Conservation (phyloP, 1,140 invertebrate genomes). For the Caenorhabditis inopinata region DNA sequence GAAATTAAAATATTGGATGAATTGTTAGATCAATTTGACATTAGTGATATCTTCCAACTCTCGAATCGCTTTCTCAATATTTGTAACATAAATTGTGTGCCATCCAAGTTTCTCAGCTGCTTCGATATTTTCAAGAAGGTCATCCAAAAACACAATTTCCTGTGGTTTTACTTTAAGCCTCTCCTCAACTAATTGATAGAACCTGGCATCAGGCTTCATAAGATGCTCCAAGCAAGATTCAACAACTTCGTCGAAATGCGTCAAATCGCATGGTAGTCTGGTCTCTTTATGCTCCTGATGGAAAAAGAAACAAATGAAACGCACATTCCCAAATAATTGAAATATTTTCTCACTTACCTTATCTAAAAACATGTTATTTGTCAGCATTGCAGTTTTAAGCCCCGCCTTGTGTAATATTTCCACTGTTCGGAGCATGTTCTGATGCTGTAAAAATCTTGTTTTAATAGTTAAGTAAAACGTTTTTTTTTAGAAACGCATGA, state of each 20-base stretch:
- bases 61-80: constrained; percentile 5
- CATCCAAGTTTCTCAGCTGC: constrained; percentile 30
- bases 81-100: not conserved
- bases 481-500: no score
- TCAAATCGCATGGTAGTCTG: constrained; percentile 21
- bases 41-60: constrained; percentile 1
- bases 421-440: not conserved
- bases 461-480: not conserved
- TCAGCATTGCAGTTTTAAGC: constrained; percentile 30
- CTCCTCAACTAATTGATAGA: constrained; percentile 12
- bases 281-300: constrained; percentile 31
- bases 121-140: constrained; percentile 31
- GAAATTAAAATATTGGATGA: not conserved
- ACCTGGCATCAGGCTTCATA: constrained; percentile 22
- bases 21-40: not conserved
- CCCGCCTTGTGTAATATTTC: not conserved
- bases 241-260: constrained; percentile 36
- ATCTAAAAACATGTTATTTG: constrained; percentile 37
- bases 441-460: constrained; percentile 9
- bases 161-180: constrained; percentile 27
- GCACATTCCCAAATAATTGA: not conserved
- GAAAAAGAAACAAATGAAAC: no score
- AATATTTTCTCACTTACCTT: not conserved
- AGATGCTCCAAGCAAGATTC: constrained; percentile 28
- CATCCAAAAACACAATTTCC: constrained; percentile 35